These are phyloP conservation scores for Suricata suricatta DNA, from an alignment of 2,113 vertebrate species.

Conservation along the genomic window DNA sequence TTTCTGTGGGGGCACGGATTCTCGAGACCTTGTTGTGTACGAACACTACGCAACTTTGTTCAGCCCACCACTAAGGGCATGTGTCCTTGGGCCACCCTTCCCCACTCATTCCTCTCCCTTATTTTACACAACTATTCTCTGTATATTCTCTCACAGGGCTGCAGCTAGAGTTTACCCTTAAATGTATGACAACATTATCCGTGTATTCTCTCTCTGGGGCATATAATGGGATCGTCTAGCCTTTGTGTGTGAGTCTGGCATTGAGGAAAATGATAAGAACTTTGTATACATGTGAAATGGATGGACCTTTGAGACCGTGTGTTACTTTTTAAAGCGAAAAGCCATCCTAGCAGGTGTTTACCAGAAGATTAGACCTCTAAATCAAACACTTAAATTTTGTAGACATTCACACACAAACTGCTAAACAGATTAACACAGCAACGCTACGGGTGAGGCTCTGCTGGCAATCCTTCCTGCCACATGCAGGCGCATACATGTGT, in stretches of 20 bases:
- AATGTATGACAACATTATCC: background rate
- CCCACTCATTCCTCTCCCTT: background rate
- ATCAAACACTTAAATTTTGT: constrained; percentile 20
- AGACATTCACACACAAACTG: background rate
- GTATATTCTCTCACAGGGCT: background rate
- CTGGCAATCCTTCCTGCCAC: background rate
- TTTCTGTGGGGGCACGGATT: background rate
- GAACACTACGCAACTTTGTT: background rate
- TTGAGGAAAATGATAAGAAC: background rate
- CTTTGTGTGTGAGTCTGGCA: background rate
- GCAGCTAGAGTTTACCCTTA: background rate
- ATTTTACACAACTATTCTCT: background rate
- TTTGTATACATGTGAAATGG: background rate
- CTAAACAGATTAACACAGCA: background rate
- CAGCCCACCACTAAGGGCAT: background rate
- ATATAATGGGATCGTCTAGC: background rate
- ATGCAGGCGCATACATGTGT: background rate
- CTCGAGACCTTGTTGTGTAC: background rate
- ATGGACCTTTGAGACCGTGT: background rate
- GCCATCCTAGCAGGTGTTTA: background rate
- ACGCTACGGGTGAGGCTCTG: background rate
- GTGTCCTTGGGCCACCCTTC: background rate
- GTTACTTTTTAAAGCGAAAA: constrained; percentile 11
- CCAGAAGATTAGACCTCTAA: constrained; percentile 1
- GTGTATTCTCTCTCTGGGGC: background rate